Base-by-base conservation (phyloP, 2,888 invertebrate species). In the Mayetiola destructor region DNA sequence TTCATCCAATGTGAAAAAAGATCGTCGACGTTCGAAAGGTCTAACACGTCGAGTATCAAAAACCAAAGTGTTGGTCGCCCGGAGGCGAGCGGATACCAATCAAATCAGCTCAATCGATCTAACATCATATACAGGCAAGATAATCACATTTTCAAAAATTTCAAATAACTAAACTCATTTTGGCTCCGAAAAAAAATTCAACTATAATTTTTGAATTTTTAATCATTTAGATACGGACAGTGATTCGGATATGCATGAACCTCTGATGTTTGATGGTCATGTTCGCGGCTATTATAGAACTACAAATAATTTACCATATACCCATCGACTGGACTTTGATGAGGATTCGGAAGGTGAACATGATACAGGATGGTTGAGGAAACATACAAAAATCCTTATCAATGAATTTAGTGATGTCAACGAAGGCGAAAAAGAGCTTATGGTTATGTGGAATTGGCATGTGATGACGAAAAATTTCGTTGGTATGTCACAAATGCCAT, bases 361-460 rank as follows among this genome's bases (percentile, higher is more conserved):
- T 21, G 48, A 48, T 27, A 23, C 48, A 3, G 48, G 48, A 14
- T 48, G 48, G 48, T 27, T 48, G n/a, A 23, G 12, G 8, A 4
- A n/a, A 9, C 48, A 48, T 12, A 48, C 48, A 14, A 12, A 27
- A 27, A 48, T 27, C 5, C 27, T 48, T 3, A 5, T 48, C 16
- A 27, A 48, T 6, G 48, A 48, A 14, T 48, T 48, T n/a, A n/a
- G 27, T 3, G 48, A 48, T 48, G 48, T 48, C 2, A 48, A 48
- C n/a, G 48, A 48, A 27, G 48, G 48, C n/a, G 48, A 48, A 27
- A 48, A 48, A 48, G 48, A 48, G n/a, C 23, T 48, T 23, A n/a
- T 48, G n/a, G 27, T 6, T 27, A 27, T 48, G 48, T 48, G 48
- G 48, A 48, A 48, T n/a, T n/a, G 14, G 2, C 48, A 48, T 27